Conservation (phyloP, 1,140 invertebrate species). For the Sipha flava region DNA sequence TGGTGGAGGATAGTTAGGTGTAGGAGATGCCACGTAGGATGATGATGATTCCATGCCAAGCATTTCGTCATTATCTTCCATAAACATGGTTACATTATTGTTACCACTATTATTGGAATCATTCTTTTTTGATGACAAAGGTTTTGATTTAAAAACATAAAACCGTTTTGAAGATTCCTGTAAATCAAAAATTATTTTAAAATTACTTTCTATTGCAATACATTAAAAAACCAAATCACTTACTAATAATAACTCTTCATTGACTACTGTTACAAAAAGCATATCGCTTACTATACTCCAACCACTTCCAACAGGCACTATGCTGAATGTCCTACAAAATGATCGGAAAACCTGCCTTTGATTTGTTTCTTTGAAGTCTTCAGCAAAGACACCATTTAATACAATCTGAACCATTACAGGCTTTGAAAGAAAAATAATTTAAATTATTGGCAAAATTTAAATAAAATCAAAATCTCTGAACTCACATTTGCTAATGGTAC, state of each 20-base stretch:
- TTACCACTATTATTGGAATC: not conserved
- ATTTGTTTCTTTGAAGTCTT: not conserved
- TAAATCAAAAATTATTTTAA: not conserved
- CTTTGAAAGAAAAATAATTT: not conserved
- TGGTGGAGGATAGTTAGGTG: not conserved
- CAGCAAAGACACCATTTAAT: conserved; percentile 9
- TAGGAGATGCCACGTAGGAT: not conserved
- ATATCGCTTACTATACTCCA: conserved; percentile 26
- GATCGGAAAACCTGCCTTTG: not conserved
- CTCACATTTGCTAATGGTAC: conserved; percentile 6
- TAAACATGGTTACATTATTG: not conserved
- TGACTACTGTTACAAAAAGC: not conserved
- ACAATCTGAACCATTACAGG: not conserved
- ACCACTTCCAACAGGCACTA: not conserved
- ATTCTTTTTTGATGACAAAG: not conserved
- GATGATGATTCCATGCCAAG: not conserved
- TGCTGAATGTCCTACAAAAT: not conserved
- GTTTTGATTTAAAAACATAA: not conserved
- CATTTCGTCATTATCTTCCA: conserved; percentile 17
- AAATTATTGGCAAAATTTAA: not conserved
- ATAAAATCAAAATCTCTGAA: not conserved
- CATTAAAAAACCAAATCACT: not conserved
- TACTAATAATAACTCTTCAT: not conserved
- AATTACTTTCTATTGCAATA: not conserved
- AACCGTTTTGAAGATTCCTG: conserved; percentile 8